Conservation (phyloP, 2,888 invertebrate genomes). For the Synanthedon vespiformis region DNA sequence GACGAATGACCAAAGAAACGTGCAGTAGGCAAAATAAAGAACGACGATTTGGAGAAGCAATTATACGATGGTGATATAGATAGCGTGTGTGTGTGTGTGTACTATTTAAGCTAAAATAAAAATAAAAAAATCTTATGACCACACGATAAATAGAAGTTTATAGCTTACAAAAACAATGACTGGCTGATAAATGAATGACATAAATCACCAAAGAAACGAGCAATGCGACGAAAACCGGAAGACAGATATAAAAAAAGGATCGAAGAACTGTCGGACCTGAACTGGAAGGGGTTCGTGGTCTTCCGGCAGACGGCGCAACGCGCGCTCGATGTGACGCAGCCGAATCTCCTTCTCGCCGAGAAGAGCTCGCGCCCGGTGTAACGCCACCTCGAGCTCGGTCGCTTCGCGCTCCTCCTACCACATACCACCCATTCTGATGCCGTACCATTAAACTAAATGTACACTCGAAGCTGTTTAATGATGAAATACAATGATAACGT, state of each 20-base stretch:
- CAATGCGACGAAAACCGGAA: neutral
- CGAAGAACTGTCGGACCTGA: conserved; percentile 24
- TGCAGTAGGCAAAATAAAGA: too few relatives aligned
- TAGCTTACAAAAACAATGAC: neutral
- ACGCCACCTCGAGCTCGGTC: conserved; percentile 85
- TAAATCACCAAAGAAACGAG: neutral
- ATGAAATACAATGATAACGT: too few relatives aligned
- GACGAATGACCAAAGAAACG: too few relatives aligned
- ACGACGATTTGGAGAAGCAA: too few relatives aligned
- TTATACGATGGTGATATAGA: too few relatives aligned
- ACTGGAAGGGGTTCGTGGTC: conserved; percentile 37
- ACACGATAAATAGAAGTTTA: too few relatives aligned
- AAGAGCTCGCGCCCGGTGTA: conserved; percentile 83
- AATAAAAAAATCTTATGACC: too few relatives aligned
- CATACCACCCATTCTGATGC: too few relatives aligned
- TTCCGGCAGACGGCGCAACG: conserved; percentile 73
- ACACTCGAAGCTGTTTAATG: too few relatives aligned
- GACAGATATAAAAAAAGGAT: neutral
- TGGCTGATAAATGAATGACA: neutral
- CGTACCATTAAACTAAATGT: too few relatives aligned
- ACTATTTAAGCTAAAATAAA: too few relatives aligned
- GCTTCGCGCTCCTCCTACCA: conserved; percentile 82
- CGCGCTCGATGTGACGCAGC: conserved; percentile 82
- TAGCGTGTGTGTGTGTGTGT: too few relatives aligned
- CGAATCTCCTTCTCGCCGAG: conserved; percentile 87